These are phyloP conservation scores for Morinoia aosen DNA, from an alignment of 2,888 invertebrate species.

Conservation along the genomic window DNA sequence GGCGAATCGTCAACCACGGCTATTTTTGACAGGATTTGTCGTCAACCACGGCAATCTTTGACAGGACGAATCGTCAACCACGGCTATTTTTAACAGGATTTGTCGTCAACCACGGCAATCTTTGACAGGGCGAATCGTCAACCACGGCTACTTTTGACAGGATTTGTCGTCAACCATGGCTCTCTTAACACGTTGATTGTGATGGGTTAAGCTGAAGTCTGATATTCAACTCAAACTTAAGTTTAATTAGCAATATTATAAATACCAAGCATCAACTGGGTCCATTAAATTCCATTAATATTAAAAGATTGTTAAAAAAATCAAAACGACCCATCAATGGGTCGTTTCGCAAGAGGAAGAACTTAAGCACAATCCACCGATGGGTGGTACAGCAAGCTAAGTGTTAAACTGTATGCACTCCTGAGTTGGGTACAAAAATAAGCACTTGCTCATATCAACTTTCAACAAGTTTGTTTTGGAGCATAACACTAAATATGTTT, in stretches of 20 bases:
- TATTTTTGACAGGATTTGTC: background rate
- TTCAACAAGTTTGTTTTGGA: background rate
- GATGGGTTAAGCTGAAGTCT: too few species aligned
- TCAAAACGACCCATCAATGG: too few species aligned
- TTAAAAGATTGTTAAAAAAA: too few species aligned
- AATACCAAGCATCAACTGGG: too few species aligned
- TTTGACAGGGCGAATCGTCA: background rate
- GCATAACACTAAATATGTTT: background rate
- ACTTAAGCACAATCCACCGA: too few species aligned
- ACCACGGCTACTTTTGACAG: background rate
- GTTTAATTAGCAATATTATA: too few species aligned
- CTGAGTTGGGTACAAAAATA: background rate
- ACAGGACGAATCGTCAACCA: background rate
- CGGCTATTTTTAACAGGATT: background rate
- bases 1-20: background rate
- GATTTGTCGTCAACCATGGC: background rate
- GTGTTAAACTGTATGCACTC: background rate
- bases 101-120: background rate
- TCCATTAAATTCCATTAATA: too few species aligned
- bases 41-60: background rate
- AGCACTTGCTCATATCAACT: background rate
- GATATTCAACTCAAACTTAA: too few species aligned
- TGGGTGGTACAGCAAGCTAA: background rate
- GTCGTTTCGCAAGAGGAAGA: too few species aligned
- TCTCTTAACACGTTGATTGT: background rate